Base-by-base conservation (phyloP, 2,888 invertebrate species). In the Erebia aethiops region DNA sequence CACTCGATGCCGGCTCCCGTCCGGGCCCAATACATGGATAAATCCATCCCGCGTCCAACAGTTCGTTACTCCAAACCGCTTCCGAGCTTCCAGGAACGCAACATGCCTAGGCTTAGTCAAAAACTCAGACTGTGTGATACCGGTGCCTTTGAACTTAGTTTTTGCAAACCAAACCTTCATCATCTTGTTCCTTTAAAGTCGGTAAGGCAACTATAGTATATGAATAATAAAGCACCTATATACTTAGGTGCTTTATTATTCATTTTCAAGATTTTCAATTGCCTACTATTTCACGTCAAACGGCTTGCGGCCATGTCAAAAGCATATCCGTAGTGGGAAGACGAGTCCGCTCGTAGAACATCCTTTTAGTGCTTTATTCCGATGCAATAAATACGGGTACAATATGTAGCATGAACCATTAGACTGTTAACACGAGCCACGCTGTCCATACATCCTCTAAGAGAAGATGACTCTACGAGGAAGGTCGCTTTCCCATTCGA, bases 341-440 rank as follows among this genome's bases (percentile, higher is more conserved):
- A 57, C 11, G 57, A 67, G 57, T 2, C 21, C 66, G 16, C 16
- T 14, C 21, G 66, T 26, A 14, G 46, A 26, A 67, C 56, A 67
- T 57, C 49, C 67, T 26, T 58, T 67, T 49, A 67, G 65, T 57
- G 68, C 65, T 70, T 57, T 54, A 62, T 74, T 69, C 52, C 49
- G 58, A 68, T 35, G 66, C 63, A 74, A 72, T 74, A 70, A 64
- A 70, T 65, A 65, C 21, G n/a, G 5, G 58, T 57, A 71, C 60
- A 62, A 63, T 69, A 72, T 69, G 51, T 72, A 67, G 51, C 52
- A 67, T 57, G 70, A 51, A 71, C 57, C 72, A 71, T 77, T 77
- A 77, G 77, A 71, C 73, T 71, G 77, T 74, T 78, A 75, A 76
- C 76, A 78, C 73, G 75, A 74, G 71, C 77, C 67, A 61, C 72